A percentile compares a stretch with the other conserved stretches of the same genome.
Conservation (phyloP, 2,888 invertebrate species). For the Criorhina ranunculi region DNA sequence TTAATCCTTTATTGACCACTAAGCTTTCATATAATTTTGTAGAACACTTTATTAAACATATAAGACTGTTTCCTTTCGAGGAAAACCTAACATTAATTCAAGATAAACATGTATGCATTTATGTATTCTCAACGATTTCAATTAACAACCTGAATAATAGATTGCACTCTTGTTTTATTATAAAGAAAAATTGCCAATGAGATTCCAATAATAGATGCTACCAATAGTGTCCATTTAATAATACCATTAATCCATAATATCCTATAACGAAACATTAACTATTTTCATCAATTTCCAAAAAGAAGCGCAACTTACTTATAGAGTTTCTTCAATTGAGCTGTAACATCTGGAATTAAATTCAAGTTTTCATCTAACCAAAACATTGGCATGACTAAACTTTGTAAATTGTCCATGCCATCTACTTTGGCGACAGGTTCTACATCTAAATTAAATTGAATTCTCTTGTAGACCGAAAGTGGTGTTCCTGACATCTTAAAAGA, state of each 20-base stretch:
- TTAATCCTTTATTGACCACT: no score
- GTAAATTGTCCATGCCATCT: slow-evolving; percentile 87
- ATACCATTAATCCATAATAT: slow-evolving; percentile 19
- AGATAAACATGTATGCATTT: no score
- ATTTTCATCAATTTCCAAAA: neutral
- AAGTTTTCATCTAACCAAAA: slow-evolving; percentile 92
- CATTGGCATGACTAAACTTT: slow-evolving; percentile 87
- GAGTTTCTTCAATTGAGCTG: slow-evolving; percentile 78
- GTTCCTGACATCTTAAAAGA: slow-evolving; percentile 85
- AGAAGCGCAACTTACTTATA: slow-evolving; percentile 76
- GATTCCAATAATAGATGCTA: slow-evolving; percentile 1
- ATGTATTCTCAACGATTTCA: neutral
- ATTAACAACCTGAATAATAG: neutral
- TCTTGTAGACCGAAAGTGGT: slow-evolving; percentile 88
- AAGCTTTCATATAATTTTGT: no score
- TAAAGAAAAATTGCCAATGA: slow-evolving; percentile 13
- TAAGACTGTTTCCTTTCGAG: no score
- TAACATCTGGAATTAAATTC: slow-evolving; percentile 77
- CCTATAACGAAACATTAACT: neutral
- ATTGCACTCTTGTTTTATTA: neutral
- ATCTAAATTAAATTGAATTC: slow-evolving; percentile 90
- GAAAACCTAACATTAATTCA: no score
- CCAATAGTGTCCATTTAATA: slow-evolving; percentile 16
- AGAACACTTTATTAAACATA: no score
- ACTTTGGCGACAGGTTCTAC: slow-evolving; percentile 87